Evolutionary conservation across 2,888 invertebrate genomes (phyloP).

Genomic region (Lysandra bellargus): DNA sequence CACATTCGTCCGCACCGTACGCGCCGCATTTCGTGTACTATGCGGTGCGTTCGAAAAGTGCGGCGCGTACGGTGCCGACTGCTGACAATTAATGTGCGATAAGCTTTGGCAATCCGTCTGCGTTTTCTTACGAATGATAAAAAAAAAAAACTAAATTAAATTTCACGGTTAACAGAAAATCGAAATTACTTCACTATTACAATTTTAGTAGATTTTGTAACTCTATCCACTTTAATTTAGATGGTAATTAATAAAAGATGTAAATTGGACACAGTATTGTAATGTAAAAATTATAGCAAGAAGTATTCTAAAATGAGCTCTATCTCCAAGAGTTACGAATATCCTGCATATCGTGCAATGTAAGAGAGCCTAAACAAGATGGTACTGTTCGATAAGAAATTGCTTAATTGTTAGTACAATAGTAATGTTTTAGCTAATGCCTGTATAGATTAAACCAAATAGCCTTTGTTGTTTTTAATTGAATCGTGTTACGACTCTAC

Average conservation of each 20-base stretch:
- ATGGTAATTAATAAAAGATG: background rate
- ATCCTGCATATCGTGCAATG: background rate
- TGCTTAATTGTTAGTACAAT: constrained; percentile 68
- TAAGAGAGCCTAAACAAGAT: constrained; percentile 49
- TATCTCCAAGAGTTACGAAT: background rate
- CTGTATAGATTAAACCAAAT: constrained; percentile 3
- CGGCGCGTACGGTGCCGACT: too few relatives aligned
- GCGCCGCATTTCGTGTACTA: too few relatives aligned
- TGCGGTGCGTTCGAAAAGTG: too few relatives aligned
- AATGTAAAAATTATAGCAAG: background rate
- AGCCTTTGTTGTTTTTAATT: constrained; percentile 17
- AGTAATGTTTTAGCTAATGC: constrained; percentile 11
- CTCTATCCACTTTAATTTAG: background rate
- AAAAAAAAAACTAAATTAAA: background rate
- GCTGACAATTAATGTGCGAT: too few relatives aligned
- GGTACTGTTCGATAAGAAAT: constrained; percentile 62
- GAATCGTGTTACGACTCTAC: background rate
- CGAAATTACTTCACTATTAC: background rate
- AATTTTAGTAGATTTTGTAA: background rate
- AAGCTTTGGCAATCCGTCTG: too few relatives aligned
- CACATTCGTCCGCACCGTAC: too few relatives aligned
- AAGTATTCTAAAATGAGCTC: background rate
- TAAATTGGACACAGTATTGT: background rate
- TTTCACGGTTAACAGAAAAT: constrained; percentile 3
- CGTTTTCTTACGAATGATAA: too few relatives aligned